phyloP scores from a whole-genome alignment of 1,140 invertebrate genomes.

The Drosophila elegans region DNA sequence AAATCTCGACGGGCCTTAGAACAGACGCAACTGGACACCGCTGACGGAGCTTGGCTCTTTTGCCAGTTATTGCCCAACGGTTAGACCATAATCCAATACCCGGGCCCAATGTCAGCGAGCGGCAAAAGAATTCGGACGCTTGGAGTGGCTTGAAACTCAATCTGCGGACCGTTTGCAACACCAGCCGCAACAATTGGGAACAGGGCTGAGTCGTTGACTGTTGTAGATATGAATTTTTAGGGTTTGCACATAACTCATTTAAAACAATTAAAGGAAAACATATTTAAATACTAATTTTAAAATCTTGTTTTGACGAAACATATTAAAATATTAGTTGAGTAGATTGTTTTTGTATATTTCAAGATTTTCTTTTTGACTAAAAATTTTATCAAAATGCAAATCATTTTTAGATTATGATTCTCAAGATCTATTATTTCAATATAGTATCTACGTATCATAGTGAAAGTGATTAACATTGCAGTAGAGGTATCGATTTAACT shows the following conservation, averaged over 20 bases:
- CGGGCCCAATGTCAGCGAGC: constrained; percentile 35
- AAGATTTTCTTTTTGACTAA: no score
- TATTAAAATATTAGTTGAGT: no score
- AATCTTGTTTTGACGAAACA: no score
- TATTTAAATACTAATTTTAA: no score
- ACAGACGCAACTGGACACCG: constrained; percentile 25
- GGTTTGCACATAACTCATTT: constrained; percentile 14
- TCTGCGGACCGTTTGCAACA: constrained; percentile 35
- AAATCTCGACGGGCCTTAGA: constrained; percentile 9
- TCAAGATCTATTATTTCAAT: no score
- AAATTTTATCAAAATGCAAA: no score
- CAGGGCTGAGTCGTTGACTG: constrained; percentile 32
- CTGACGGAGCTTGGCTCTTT: constrained; percentile 4
- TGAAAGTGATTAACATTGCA: no score
- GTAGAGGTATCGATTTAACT: no score
- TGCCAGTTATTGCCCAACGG: constrained; percentile 39
- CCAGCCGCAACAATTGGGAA: constrained; percentile 27
- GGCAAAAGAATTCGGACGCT: constrained; percentile 20
- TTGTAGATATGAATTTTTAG: constrained; percentile 6
- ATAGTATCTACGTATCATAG: no score
- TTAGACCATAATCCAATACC: constrained; percentile 42
- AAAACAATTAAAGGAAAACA: neutral
- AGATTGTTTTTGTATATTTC: no score
- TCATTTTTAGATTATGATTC: no score
- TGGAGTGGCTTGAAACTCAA: constrained; percentile 20